Evolutionary conservation across 37 sponge, comb jelly and placozoan genomes (phyloP).

Genomic region (Ephydatia muelleri): DNA sequence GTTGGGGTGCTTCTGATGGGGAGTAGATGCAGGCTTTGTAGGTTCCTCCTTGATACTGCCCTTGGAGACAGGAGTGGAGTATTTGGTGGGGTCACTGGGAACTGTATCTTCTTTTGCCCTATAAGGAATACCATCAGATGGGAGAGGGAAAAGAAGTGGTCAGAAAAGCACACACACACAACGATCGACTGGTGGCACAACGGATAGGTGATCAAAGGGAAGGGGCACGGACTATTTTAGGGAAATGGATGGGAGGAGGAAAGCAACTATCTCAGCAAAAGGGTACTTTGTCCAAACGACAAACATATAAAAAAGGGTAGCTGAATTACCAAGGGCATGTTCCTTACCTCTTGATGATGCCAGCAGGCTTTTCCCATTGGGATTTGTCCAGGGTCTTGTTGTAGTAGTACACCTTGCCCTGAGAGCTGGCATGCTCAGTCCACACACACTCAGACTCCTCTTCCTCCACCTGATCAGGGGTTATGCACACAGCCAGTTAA

Average conservation of each 20-base stretch:
- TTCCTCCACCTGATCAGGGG: slow-evolving; percentile 12
- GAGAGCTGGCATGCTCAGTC: slow-evolving; percentile 75
- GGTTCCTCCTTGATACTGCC: not conserved
- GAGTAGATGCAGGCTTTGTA: not conserved
- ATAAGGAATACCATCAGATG: not conserved
- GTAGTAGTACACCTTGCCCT: slow-evolving; percentile 77
- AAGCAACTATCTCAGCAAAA: not conserved
- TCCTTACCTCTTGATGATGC: slow-evolving; percentile 41
- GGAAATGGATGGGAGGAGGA: not conserved
- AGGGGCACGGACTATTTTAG: not conserved
- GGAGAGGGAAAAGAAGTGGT: not conserved
- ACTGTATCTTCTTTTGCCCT: not conserved
- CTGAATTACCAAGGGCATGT: not conserved
- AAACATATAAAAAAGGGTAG: not conserved
- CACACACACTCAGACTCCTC: slow-evolving; percentile 53
- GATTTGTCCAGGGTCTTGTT: slow-evolving; percentile 72
- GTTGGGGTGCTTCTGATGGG: not conserved
- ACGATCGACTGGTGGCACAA: no score
- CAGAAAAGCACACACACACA: not conserved
- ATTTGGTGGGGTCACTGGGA: not conserved
- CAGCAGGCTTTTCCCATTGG: slow-evolving; percentile 75
- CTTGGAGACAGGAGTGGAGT: not conserved
- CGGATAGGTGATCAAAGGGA: not conserved
- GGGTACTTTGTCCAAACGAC: not conserved
- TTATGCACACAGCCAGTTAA: no score